Percentiles rank a stretch among this genome's conserved stretches.
These are phyloP conservation scores for Tenualosa thibaudeaui DNA, from an alignment of 2,797 vertebrate species.

Conservation along the genomic window DNA sequence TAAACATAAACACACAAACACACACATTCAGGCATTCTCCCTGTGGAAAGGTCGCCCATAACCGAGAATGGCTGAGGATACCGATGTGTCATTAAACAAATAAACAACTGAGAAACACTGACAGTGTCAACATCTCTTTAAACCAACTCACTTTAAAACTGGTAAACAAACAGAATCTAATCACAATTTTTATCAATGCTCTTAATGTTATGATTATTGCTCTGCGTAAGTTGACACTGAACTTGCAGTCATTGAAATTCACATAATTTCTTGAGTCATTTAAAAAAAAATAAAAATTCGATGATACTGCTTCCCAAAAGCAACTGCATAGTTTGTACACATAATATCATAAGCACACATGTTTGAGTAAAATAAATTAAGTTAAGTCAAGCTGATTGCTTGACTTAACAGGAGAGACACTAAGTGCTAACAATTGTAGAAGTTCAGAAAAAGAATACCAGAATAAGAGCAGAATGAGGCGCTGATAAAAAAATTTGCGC, in stretches of 20 bases:
- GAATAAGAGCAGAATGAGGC: background rate
- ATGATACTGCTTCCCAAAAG: too few species aligned
- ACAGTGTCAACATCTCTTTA: background rate
- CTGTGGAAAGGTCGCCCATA: background rate
- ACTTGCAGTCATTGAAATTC: background rate
- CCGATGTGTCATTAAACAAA: background rate
- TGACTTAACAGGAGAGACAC: background rate
- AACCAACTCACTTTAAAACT: background rate
- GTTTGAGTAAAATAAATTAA: background rate
- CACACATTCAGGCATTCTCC: background rate
- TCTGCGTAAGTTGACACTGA: background rate
- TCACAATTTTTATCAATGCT: background rate
- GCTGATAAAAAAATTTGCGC: background rate
- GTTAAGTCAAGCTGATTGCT: background rate
- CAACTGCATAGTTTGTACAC: too few species aligned
- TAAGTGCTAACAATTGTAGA: background rate
- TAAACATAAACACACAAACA: conserved; percentile 32
- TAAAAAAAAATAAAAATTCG: too few species aligned
- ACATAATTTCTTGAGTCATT: background rate
- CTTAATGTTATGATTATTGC: background rate
- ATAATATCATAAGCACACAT: background rate
- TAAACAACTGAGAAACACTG: background rate
- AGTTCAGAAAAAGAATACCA: too few species aligned
- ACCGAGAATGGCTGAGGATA: background rate
- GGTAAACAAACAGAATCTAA: background rate